These are phyloP conservation scores for Corydoras sp. DNA, from an alignment of 2,113 vertebrate species.

Conservation along the genomic window DNA sequence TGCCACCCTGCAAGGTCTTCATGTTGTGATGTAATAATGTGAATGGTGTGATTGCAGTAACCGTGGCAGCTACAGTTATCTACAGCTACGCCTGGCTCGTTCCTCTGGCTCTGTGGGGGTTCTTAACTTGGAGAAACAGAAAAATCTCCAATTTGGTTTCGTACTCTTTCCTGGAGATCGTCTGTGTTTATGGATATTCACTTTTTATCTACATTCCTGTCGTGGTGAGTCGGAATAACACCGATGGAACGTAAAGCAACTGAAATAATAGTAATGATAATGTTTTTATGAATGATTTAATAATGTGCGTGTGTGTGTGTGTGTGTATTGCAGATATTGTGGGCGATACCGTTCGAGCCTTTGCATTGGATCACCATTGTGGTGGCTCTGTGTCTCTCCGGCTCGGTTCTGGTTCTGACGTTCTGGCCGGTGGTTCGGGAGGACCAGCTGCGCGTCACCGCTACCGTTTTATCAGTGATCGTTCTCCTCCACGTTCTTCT, in stretches of 20 bases:
- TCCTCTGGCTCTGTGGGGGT: conserved; percentile 88
- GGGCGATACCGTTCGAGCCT: conserved; percentile 77
- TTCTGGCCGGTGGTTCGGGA: conserved; percentile 92
- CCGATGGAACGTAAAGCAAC: too few species aligned
- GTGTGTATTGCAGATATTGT: conserved; percentile 70
- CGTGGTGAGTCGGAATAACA: conserved; percentile 67
- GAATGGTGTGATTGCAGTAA: conserved; percentile 66
- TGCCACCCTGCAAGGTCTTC: conserved; percentile 4
- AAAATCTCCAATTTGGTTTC: conserved; percentile 86
- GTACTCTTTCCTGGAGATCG: conserved; percentile 92
- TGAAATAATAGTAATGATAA: not conserved
- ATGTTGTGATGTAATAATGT: conserved; percentile 1
- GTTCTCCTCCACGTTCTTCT: conserved; percentile 80
- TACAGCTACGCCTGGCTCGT: conserved; percentile 91
- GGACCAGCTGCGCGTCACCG: conserved; percentile 74
- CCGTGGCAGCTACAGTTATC: conserved; percentile 87
- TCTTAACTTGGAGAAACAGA: conserved; percentile 88
- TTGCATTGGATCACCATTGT: conserved; percentile 80
- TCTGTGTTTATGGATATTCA: conserved; percentile 94
- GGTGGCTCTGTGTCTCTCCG: conserved; percentile 83
- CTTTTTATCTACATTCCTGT: conserved; percentile 92
- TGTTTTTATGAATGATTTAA: not conserved
- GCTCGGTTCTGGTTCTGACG: conserved; percentile 85
- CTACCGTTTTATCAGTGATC: conserved; percentile 68
- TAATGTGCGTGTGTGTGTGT: not conserved